Evolutionary conservation across 2,888 invertebrate genomes (phyloP).

Genomic region (Crepidodera aurea): DNA sequence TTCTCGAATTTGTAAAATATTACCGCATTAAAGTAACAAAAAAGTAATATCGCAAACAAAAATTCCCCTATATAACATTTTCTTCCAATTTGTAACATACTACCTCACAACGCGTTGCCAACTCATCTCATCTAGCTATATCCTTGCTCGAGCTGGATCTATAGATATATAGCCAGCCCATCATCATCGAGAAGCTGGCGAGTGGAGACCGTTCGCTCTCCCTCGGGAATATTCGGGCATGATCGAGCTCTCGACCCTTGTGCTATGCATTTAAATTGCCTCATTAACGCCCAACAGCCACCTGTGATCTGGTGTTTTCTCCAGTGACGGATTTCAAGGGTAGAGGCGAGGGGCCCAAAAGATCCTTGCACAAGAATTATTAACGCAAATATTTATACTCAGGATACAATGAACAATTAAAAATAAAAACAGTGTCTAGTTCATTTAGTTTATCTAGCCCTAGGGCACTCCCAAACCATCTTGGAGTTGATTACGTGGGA

Average conservation of each 20-base stretch:
- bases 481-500: no score
- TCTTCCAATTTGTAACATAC: neutral
- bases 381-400: no score
- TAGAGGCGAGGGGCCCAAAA: neutral
- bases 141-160: neutral
- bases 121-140: conserved; percentile 13
- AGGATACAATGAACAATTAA: no score
- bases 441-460: no score
- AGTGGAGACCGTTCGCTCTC: conserved; percentile 36
- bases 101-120: conserved; percentile 3
- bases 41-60: no score
- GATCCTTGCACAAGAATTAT: neutral
- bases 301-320: conserved; percentile 56
- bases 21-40: no score
- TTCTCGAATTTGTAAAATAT: no score
- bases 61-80: no score
- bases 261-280: conserved; percentile 65
- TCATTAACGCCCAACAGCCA: conserved; percentile 61
- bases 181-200: conserved; percentile 19
- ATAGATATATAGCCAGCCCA: conserved; percentile 18
- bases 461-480: no score
- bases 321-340: conserved; percentile 13
- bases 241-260: conserved; percentile 56
- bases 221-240: conserved; percentile 53
- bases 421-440: no score